These are phyloP conservation scores for Anthonomus grandis DNA, from an alignment of 1,140 invertebrate genomes.

Conservation along the genomic window DNA sequence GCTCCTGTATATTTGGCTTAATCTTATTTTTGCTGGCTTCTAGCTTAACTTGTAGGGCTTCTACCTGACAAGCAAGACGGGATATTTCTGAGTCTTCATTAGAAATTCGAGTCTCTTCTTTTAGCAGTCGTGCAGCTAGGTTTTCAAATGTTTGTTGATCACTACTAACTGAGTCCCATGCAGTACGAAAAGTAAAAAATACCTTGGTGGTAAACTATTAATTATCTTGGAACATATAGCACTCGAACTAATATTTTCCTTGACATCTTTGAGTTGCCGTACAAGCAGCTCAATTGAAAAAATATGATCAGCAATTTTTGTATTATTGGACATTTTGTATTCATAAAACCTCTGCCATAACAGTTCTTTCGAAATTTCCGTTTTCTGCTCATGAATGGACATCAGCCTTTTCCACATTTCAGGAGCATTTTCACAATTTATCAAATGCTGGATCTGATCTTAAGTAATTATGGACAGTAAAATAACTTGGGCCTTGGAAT, in stretches of 20 bases:
- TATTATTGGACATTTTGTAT: constrained; percentile 5
- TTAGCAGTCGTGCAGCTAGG: constrained; percentile 30
- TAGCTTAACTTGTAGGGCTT: constrained; percentile 15
- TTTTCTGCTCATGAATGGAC: constrained; percentile 44
- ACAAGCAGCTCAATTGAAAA: constrained; percentile 25
- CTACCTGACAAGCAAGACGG: constrained; percentile 8
- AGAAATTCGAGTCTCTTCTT: constrained; percentile 33
- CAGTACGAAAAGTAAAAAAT: constrained; percentile 36
- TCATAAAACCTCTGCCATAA: constrained; percentile 18
- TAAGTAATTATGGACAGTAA: constrained; percentile 35
- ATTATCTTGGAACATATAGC: constrained; percentile 33
- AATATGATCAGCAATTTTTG: constrained; percentile 13
- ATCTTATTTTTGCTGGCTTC: too few species aligned
- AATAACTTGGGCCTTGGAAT: constrained; percentile 32
- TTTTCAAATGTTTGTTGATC: constrained; percentile 32
- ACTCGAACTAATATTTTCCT: constrained; percentile 21
- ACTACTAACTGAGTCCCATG: constrained; percentile 31
- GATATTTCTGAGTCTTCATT: too few species aligned
- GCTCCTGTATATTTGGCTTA: too few species aligned
- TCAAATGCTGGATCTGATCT: constrained; percentile 39
- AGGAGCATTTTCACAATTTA: constrained; percentile 38
- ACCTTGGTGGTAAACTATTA: constrained; percentile 46
- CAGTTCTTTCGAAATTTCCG: constrained; percentile 11
- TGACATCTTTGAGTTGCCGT: constrained; percentile 30
- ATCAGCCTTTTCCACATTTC: constrained; percentile 46